A percentile compares a stretch with the other conserved stretches of the same genome.
These are phyloP conservation scores for Fukomys damarensis DNA, from an alignment of 2,113 vertebrate genomes.

Conservation along the genomic window DNA sequence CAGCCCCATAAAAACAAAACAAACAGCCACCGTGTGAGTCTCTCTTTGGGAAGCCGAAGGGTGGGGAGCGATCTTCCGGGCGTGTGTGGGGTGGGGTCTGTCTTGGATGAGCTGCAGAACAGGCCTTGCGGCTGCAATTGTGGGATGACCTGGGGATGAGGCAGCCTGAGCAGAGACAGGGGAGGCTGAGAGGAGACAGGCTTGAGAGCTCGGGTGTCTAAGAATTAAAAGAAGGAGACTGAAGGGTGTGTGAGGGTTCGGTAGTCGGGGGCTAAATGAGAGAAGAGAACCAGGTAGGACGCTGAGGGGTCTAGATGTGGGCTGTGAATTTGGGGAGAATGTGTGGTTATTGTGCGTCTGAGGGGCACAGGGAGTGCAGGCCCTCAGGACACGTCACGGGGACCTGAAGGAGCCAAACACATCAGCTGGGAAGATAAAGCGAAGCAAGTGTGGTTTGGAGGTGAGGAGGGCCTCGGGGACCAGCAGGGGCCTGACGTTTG, in stretches of 20 bases:
- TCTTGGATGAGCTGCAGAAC: neutral
- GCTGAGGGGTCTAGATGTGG: neutral
- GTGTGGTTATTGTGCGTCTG: neutral
- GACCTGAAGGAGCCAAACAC: neutral
- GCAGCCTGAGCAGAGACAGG: neutral
- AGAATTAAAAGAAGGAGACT: neutral
- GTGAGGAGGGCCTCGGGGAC: neutral
- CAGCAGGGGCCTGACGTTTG: neutral
- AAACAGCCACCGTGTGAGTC: neutral
- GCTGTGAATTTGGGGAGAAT: neutral
- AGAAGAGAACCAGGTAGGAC: neutral
- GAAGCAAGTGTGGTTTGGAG: neutral
- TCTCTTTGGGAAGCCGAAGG: neutral
- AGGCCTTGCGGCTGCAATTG: neutral
- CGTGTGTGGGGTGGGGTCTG: too few relatives aligned
- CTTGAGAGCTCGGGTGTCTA: neutral
- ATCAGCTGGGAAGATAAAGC: neutral
- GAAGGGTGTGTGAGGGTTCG: neutral
- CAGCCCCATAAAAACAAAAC: constrained; percentile 38
- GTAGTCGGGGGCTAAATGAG: neutral
- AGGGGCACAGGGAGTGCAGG: neutral
- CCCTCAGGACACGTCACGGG: neutral
- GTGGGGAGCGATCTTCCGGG: neutral
- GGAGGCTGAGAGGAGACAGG: neutral
- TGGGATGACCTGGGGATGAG: neutral